Conservation (phyloP, 1,140 invertebrate genomes). For the Calosoma granatense region DNA sequence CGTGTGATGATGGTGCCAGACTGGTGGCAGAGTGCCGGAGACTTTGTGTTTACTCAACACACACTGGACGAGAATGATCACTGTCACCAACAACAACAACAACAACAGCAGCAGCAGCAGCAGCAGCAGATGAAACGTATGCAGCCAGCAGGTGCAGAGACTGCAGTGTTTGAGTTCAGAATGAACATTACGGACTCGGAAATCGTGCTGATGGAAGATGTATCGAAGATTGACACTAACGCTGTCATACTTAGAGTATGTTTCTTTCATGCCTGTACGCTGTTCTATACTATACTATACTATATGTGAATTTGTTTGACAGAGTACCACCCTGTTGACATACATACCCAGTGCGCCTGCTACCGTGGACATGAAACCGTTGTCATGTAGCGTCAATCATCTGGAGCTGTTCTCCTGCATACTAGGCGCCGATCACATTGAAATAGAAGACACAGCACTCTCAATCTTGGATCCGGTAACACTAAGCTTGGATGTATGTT, state of each 20-base stretch:
- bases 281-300: constrained; percentile 14
- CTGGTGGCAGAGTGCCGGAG: constrained; percentile 79
- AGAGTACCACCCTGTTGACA: constrained; percentile 77
- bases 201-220: constrained; percentile 86
- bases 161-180: constrained; percentile 73
- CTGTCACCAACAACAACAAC: neutral
- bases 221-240: constrained; percentile 77
- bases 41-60: constrained; percentile 55
- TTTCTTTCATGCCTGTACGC: constrained; percentile 14
- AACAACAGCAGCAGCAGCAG: neutral
- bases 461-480: constrained; percentile 94
- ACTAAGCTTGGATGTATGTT: constrained; percentile 55
- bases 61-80: neutral
- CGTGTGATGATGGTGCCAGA: constrained; percentile 86
- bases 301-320: constrained; percentile 22
- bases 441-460: constrained; percentile 74
- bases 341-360: constrained; percentile 55
- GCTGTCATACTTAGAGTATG: constrained; percentile 83
- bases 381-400: constrained; percentile 81
- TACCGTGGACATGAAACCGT: constrained; percentile 46
- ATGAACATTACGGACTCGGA: constrained; percentile 94
- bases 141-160: no score
- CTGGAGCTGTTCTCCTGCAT: constrained; percentile 92
- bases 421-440: constrained; percentile 59
- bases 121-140: no score